Evolutionary conservation across 1,140 invertebrate genomes (phyloP), one percentile per base, ranked within the genome.

Genomic region (Drosophila kepulauana): DNA sequence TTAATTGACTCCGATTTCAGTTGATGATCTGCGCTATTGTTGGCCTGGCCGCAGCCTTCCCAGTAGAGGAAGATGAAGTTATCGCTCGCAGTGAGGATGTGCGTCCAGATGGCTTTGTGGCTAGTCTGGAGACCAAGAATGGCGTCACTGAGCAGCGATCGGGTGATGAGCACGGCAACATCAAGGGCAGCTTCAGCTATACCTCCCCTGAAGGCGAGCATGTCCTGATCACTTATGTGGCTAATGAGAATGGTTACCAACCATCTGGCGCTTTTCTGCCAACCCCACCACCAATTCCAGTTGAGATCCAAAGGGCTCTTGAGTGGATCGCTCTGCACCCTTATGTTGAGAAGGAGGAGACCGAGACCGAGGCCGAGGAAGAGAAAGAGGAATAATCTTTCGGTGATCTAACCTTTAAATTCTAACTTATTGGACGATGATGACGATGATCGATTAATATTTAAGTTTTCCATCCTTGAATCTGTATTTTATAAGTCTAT

Each of bases 221-320:
- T 0, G 86, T 93, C 33, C 68, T 88, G 6, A 73, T 95, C 3
- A 91, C 92, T n/a, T 95, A 95, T 75, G 93, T 93, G 5, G 95
- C 95, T 35, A 94, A 95, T 81, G 94, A 95, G 80, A 94, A 95
- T 67, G 95, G 93, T 45, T 93, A 92, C 73, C 91, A 92, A 64
- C 93, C 94, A 28, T 7, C 15, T 10, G 67, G 94, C 2, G 92
- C 90, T 4, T 92, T 93, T 78, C 78, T 94, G 15, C 94, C 94
- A 20, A 96, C 95, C 4, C 94, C 95, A 8, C 95, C 95, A 2
- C 95, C 95, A 46, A 94, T 96, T 35, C 96, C 95, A 10, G 93
- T 94, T 72, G 95, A 94, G 11, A 96, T 96, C 64, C 93, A 93
- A 6, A 94, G 93, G 57, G 93, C 95, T 65, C 89, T 91, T 6